phyloP scores from a whole-genome alignment of 2,113 vertebrate genomes.

The Choloepus hoffmanni region DNA sequence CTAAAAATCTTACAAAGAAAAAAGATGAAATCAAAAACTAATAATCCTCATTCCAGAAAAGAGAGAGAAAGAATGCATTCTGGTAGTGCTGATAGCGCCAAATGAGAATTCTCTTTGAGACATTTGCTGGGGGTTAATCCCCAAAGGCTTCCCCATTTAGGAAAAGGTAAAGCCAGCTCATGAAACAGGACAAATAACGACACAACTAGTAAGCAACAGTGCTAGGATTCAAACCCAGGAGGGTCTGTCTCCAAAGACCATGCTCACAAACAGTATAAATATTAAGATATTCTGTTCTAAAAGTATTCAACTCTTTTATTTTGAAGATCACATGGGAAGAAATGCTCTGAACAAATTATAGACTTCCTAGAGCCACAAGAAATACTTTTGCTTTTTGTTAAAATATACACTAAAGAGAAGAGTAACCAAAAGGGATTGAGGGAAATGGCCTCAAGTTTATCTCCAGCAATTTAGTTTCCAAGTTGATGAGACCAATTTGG shows the following conservation, averaged over 20 bases:
- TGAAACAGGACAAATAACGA: background rate
- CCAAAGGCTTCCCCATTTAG: background rate
- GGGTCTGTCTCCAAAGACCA: background rate
- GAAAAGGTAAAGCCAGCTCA: background rate
- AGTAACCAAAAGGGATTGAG: background rate
- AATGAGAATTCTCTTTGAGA: background rate
- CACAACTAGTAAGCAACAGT: background rate
- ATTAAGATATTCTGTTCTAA: background rate
- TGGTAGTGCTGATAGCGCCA: background rate
- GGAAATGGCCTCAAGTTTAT: background rate
- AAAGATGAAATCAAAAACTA: slow-evolving; percentile 39
- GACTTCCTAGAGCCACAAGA: slow-evolving; percentile 40
- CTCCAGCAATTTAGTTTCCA: background rate
- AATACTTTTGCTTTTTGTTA: slow-evolving; percentile 2
- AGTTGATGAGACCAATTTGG: background rate
- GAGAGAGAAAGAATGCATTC: background rate
- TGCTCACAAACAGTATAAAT: background rate
- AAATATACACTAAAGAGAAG: slow-evolving; percentile 29
- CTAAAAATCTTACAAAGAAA: slow-evolving; percentile 43
- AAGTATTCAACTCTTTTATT: background rate
- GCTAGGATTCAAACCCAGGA: background rate
- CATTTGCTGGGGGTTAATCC: background rate
- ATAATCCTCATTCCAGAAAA: slow-evolving; percentile 33
- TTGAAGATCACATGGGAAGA: slow-evolving; percentile 5
- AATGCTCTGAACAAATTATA: background rate